Conservation (phyloP, 2,797 vertebrate species). For the Chromis chromis region DNA sequence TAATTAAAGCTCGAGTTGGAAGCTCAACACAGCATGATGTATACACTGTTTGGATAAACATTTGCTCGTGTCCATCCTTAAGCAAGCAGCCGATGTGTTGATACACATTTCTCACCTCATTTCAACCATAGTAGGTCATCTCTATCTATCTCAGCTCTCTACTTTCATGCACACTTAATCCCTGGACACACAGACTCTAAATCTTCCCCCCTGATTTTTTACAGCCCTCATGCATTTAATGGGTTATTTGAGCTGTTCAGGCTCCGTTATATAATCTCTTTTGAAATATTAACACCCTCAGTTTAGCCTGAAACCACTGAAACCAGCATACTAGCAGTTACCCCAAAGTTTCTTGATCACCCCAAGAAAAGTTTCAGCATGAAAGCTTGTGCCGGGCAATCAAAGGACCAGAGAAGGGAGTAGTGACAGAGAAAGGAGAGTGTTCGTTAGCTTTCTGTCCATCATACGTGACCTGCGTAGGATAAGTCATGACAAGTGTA, state of each 20-base stretch:
- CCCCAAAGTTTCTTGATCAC: slow-evolving; percentile 19
- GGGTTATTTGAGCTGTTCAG: slow-evolving; percentile 37
- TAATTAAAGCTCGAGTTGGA: too few species aligned
- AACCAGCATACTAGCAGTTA: slow-evolving; percentile 14
- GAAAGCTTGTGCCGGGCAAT: not conserved
- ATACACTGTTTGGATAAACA: not conserved
- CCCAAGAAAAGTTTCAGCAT: slow-evolving; percentile 10
- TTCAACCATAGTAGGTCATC: not conserved
- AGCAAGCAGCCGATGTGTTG: slow-evolving; percentile 4
- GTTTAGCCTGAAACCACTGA: slow-evolving; percentile 43
- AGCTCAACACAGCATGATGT: too few species aligned
- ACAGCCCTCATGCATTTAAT: slow-evolving; percentile 20
- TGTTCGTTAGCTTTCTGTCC: slow-evolving; percentile 38
- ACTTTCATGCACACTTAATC: slow-evolving; percentile 36
- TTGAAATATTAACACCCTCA: slow-evolving; percentile 54
- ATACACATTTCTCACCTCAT: slow-evolving; percentile 3
- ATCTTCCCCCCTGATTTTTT: slow-evolving; percentile 8
- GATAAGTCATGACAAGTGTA: slow-evolving; percentile 42
- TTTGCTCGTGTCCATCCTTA: not conserved
- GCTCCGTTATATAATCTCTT: slow-evolving; percentile 46
- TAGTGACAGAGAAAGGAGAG: not conserved
- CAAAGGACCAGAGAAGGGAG: slow-evolving; percentile 1
- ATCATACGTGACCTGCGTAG: slow-evolving; percentile 56
- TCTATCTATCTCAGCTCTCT: slow-evolving; percentile 3
- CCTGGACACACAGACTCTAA: slow-evolving; percentile 25